These are phyloP conservation scores for Dryobota labecula DNA, from an alignment of 2,888 invertebrate genomes.

Conservation along the genomic window DNA sequence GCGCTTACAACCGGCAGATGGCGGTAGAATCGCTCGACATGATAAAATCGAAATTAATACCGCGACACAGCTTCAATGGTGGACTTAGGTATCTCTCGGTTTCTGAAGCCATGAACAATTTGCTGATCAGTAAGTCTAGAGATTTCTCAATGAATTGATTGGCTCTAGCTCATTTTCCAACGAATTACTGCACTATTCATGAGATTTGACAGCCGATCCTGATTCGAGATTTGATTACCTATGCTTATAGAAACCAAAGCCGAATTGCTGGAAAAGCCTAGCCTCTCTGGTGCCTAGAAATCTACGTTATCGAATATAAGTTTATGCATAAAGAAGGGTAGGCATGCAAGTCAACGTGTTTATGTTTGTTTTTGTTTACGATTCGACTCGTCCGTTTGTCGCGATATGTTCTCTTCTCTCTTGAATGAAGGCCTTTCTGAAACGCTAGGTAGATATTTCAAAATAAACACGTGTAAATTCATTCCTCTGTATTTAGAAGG, in stretches of 20 bases:
- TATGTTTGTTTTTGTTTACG: background rate
- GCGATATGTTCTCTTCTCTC: background rate
- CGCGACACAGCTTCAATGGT: background rate
- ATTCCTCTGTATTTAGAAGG: background rate
- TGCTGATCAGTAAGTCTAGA: background rate
- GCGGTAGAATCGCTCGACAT: conserved; percentile 20
- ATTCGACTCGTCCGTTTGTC: background rate
- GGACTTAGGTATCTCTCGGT: background rate
- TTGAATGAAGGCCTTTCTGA: background rate
- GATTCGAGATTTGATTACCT: background rate
- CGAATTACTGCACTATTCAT: background rate
- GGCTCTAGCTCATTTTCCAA: background rate
- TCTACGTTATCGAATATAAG: background rate
- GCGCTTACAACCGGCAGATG: conserved; percentile 30
- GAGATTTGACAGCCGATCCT: background rate
- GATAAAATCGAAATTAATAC: conserved; percentile 34
- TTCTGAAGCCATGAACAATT: background rate
- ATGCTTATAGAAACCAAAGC: background rate
- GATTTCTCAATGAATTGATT: background rate
- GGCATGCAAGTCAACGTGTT: background rate
- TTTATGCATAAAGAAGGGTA: background rate
- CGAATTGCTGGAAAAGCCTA: background rate
- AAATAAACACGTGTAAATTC: background rate
- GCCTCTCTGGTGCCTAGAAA: background rate
- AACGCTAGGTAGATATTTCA: background rate